Evolutionary conservation across 2,888 invertebrate species (phyloP), one percentile per base, ranked within the genome.

Genomic region (Eilema depressum): DNA sequence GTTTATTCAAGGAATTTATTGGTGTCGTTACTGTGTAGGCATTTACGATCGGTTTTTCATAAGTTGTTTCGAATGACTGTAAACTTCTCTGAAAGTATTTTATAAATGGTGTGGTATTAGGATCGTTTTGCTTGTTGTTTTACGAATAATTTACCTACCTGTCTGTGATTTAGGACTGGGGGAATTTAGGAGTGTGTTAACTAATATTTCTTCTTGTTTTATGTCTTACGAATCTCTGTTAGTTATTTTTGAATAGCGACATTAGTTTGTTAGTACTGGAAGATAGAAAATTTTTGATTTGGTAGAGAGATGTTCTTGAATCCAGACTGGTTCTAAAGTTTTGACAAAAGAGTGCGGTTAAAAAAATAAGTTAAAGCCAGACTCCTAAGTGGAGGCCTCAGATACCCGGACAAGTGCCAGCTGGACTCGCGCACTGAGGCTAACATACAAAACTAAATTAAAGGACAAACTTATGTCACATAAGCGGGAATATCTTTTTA

Each of bases 1-100:
- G 83, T 85, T 77, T 75, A 82, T 73, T 84, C 82, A 83, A 83
- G 84, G 87, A 86, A 85, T 89, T 83, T 84, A 87, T 88, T 87
- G 87, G 88, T 82, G 84, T 84, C 81, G 80, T 80, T 81, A 77
- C 75, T 69, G 71, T 75, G 86, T 86, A 86, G 89, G 89, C 85
- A 65, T 82, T 83, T 81, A 81, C 77, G 78, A 81, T 81, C 80
- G 71, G 76, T 76, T 83, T 83, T 81, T 83, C 77, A 76, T 77
- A 77, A 80, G 75, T 74, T 69, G 71, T 78, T 76, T 78, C 68
- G 76, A 69, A 77, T 69, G 75, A 76, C 76, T 75, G 76, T 83
- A 79, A 82, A 82, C 75, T 74, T 78, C 73, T 59, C 72, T 67
- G 63, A 78, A 82, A 82, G 64, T 64, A 76, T 80, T 81, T 80